Evolutionary conservation across 1,140 invertebrate genomes (phyloP).

Genomic region (Bombus breviceps): DNA sequence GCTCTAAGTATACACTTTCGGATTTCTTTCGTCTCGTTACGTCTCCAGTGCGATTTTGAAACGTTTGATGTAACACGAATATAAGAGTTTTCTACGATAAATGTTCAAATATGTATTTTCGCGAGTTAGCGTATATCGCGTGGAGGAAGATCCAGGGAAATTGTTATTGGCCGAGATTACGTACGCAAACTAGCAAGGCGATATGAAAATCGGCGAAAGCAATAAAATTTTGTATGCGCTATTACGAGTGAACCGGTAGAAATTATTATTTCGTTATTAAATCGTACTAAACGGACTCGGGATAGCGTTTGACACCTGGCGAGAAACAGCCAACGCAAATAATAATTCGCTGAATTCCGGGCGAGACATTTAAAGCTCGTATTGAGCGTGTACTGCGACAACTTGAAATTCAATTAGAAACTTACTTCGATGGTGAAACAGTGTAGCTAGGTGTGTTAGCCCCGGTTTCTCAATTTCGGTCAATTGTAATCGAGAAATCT

Average conservation of each 20-base stretch:
- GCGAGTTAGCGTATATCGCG: neutral
- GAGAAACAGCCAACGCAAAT: neutral
- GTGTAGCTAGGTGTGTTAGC: neutral
- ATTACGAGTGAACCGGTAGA: neutral
- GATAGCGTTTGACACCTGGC: neutral
- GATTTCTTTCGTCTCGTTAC: no score
- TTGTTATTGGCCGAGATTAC: no score
- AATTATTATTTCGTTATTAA: neutral
- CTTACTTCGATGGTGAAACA: neutral
- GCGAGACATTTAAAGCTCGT: constrained; percentile 13
- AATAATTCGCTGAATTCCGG: constrained; percentile 1
- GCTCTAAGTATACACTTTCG: no score
- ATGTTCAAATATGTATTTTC: neutral
- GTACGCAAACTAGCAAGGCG: no score
- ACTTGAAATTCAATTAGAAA: constrained; percentile 21
- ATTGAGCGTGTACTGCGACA: neutral
- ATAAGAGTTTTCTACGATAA: neutral
- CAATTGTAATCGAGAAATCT: neutral
- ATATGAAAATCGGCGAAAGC: neutral
- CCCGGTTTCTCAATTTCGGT: neutral
- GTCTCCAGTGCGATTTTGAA: no score
- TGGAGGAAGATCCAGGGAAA: neutral
- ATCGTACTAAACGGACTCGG: neutral
- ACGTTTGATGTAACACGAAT: neutral
- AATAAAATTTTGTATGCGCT: neutral